Base-by-base conservation (phyloP, 2,888 invertebrate species). In the Vandiemenella viatica region DNA sequence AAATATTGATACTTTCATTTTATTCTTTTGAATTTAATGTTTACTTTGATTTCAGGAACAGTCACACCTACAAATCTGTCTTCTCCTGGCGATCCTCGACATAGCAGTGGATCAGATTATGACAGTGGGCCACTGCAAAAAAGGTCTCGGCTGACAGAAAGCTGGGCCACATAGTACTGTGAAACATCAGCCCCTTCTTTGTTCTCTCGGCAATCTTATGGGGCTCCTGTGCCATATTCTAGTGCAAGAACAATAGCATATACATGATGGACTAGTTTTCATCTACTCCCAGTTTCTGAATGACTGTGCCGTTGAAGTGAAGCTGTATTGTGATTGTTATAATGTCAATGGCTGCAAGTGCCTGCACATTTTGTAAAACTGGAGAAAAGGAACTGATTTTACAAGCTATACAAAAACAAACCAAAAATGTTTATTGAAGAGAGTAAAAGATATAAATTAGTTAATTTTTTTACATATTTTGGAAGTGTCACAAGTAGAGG, bases 121-220 rank as follows among this genome's bases (percentile, higher is more conserved):
- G 81, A 81, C 63, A 72, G 70, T 49, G 74, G 76, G 40, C 77
- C 76, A 56, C 67, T 76, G 58, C 73, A 83, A 68, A 93, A 93
- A 71, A 79, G 91, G 65, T 81, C 87, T 62, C 80, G 92, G 68
- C 80, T 92, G 65, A 76, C 77, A 49, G 92, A 92, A 65, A 83
- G 84, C 54, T 93, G 93, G 92, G 80, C 84, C 67, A 85, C 88
- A 80, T 88, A 87, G 85, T 70, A 40, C 42, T 17, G 32, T 13
- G 32, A 32, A 32, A n/a, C n/a, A n/a, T n/a, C n/a, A n/a, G 32
- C 2, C n/a, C 32, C 32, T n/a, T n/a, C n/a, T n/a, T n/a, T n/a
- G n/a, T n/a, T n/a, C n/a, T n/a, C n/a, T n/a, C n/a, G n/a, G n/a
- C n/a, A n/a, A n/a, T n/a, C n/a, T n/a, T n/a, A n/a, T n/a, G n/a